Conservation (phyloP, 2,888 invertebrate species). For the Alloplasta piceator region DNA sequence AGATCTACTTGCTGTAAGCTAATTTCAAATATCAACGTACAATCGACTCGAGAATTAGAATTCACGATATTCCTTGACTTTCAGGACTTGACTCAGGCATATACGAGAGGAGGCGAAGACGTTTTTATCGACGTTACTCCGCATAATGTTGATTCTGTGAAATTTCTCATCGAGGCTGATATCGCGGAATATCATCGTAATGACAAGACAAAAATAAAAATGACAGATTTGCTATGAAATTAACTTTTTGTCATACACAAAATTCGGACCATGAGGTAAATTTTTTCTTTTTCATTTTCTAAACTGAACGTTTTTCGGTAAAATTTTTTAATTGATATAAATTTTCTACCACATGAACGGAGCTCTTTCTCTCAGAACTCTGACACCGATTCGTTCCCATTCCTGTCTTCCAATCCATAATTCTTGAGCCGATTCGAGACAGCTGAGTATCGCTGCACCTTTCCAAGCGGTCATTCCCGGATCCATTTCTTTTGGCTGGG, state of each 20-base stretch:
- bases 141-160: conserved; percentile 64
- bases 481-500: conserved; percentile 96
- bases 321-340: conserved; percentile 37
- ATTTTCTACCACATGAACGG: conserved; percentile 92
- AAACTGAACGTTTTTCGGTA: conserved; percentile 16
- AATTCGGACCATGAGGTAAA: conserved; percentile 19
- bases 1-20: conserved; percentile 74
- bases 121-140: conserved; percentile 73
- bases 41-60: conserved; percentile 2
- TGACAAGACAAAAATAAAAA: conserved; percentile 75
- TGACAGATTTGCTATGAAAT: conserved; percentile 72
- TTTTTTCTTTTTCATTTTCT: conserved; percentile 42
- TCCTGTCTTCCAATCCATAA: conserved; percentile 94
- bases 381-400: conserved; percentile 94
- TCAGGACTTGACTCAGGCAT: conserved; percentile 72
- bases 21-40: not conserved
- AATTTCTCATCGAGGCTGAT: conserved; percentile 75
- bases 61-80: conserved; percentile 46
- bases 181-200: conserved; percentile 75
- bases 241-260: conserved; percentile 1
- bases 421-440: conserved; percentile 96
- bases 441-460: conserved; percentile 96
- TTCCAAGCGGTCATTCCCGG: conserved; percentile 96
- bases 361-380: conserved; percentile 94
- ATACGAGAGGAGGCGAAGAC: conserved; percentile 77